A percentile compares a stretch with the other conserved stretches of the same genome.
Conservation (phyloP, 1,140 invertebrate genomes). For the Stenopsyche tienmushanensis region DNA sequence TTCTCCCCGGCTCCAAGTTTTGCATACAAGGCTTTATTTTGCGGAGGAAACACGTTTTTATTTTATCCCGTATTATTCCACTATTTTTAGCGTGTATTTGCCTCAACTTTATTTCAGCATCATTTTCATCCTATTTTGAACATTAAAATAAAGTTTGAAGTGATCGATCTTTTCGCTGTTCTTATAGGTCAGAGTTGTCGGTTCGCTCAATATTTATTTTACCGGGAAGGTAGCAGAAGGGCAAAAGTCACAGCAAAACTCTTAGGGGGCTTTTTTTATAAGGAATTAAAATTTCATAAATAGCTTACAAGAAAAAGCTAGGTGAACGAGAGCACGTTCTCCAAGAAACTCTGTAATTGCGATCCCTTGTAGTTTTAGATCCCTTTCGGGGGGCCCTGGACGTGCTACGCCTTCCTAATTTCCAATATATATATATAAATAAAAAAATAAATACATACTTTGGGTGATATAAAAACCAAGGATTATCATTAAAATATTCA, state of each 20-base stretch:
- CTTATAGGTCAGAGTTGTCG: too few species aligned
- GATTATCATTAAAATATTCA: too few species aligned
- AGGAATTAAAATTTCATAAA: constrained; percentile 37
- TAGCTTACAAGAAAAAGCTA: constrained; percentile 20
- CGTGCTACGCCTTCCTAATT: constrained; percentile 1
- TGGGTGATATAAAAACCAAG: neutral
- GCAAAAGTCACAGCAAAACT: neutral
- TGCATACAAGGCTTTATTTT: constrained; percentile 29
- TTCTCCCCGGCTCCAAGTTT: constrained; percentile 8
- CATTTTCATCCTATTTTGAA: neutral
- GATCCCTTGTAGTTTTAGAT: constrained; percentile 37
- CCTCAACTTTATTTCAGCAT: neutral
- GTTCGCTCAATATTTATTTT: neutral
- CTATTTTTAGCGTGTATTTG: neutral
- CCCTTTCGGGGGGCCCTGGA: constrained; percentile 20
- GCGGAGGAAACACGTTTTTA: neutral
- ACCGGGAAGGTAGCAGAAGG: neutral
- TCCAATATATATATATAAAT: neutral
- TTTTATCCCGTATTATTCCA: neutral
- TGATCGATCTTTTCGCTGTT: too few species aligned
- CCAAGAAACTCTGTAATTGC: constrained; percentile 32
- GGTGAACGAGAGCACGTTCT: constrained; percentile 30
- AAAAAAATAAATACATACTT: neutral
- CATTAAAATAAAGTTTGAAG: too few species aligned
- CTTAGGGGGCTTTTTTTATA: neutral